These are phyloP conservation scores for Cyrtodaria siliqua DNA, from an alignment of 2,888 invertebrate species.

Conservation along the genomic window DNA sequence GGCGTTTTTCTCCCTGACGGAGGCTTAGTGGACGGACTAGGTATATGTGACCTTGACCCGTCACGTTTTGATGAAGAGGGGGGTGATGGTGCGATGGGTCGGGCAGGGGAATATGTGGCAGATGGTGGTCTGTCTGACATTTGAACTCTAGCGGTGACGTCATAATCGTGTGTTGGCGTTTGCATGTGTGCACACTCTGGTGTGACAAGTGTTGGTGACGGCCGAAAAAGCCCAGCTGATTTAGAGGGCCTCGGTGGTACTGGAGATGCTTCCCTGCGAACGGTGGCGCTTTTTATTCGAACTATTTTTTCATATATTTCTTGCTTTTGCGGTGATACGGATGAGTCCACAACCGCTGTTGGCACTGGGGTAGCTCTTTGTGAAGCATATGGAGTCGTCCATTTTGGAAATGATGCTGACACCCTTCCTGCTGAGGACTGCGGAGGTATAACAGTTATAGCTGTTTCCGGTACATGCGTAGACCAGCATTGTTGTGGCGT, in stretches of 20 bases:
- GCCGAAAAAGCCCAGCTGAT: slow-evolving; percentile 69
- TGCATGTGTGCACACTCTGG: slow-evolving; percentile 5
- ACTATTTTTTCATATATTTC: slow-evolving; percentile 43
- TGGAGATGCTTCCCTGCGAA: slow-evolving; percentile 61
- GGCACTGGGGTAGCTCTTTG: slow-evolving; percentile 4
- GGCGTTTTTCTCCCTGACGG: slow-evolving; percentile 48
- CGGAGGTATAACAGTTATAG: slow-evolving; percentile 55
- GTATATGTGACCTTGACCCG: slow-evolving; percentile 12
- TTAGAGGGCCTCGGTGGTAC: slow-evolving; percentile 66
- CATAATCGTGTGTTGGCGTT: slow-evolving; percentile 23
- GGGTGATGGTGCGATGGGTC: slow-evolving; percentile 7
- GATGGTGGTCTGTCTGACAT: slow-evolving; percentile 20
- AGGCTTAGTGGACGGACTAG: slow-evolving; percentile 40
- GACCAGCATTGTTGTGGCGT: slow-evolving; percentile 78
- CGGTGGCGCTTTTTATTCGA: slow-evolving; percentile 73
- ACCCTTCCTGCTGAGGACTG: slow-evolving; percentile 31
- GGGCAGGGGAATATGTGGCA: background rate
- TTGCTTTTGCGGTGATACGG: no score
- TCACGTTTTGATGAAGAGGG: slow-evolving; percentile 12
- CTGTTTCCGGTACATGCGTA: slow-evolving; percentile 69
- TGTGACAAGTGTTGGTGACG: slow-evolving; percentile 39
- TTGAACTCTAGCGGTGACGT: slow-evolving; percentile 5
- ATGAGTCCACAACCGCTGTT: slow-evolving; percentile 19
- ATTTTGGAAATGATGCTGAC: slow-evolving; percentile 35
- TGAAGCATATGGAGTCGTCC: background rate